Conservation (phyloP, 23 tunicate genomes). For the Aplidium turbinatum region DNA sequence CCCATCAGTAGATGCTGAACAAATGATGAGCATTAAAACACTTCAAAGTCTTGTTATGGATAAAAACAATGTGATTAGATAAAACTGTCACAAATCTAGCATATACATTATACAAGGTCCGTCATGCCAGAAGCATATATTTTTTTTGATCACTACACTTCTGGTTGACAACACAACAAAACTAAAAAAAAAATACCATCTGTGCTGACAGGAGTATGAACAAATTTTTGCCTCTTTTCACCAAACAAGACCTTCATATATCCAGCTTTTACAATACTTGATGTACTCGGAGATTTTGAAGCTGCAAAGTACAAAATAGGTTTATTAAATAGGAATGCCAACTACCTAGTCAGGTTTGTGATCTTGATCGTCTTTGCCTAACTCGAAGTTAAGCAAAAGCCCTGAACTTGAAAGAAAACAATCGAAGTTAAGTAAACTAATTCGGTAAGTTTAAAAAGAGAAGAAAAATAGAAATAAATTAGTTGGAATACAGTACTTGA, state of each 20-base stretch:
- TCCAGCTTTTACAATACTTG: slow-evolving; percentile 31
- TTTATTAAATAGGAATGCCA: not conserved
- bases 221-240: slow-evolving; percentile 72
- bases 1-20: slow-evolving; percentile 58
- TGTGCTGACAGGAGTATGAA: slow-evolving; percentile 33
- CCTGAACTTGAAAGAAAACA: not conserved
- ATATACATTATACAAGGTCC: too few relatives aligned
- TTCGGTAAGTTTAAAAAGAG: not conserved
- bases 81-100: too few relatives aligned
- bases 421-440: not conserved
- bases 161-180: too few relatives aligned
- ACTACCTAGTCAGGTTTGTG: too few relatives aligned
- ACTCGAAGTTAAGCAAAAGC: too few relatives aligned
- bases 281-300: slow-evolving; percentile 34
- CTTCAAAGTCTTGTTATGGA: too few relatives aligned
- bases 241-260: slow-evolving; percentile 67
- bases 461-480: not conserved
- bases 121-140: too few relatives aligned
- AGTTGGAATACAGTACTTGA: not conserved
- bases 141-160: too few relatives aligned
- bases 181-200: slow-evolving; percentile 23
- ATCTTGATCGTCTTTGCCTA: too few relatives aligned
- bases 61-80: too few relatives aligned
- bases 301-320: not conserved
- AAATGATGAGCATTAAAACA: too few relatives aligned